Evolutionary conservation across 2,888 invertebrate species (phyloP).

Genomic region (Meiosimyza platycephala): DNA sequence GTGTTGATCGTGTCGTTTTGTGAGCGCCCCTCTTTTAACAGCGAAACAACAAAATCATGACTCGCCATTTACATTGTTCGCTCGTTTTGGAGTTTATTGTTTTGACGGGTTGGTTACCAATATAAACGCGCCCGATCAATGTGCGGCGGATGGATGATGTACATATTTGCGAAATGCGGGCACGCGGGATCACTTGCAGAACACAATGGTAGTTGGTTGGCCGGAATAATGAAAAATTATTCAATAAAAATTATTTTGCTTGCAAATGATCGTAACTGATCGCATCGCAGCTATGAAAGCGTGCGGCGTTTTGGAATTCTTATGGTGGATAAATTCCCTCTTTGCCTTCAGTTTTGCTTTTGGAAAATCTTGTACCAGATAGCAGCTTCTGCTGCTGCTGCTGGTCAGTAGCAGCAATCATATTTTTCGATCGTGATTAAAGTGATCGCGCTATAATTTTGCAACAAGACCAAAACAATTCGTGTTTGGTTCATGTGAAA

Average conservation of each 20-base stretch:
- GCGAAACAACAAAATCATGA: constrained; percentile 65
- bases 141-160: not conserved
- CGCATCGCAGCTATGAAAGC: constrained; percentile 10
- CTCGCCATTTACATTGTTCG: constrained; percentile 66
- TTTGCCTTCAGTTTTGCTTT: not conserved
- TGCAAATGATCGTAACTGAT: constrained; percentile 15
- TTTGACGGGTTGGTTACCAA: constrained; percentile 53
- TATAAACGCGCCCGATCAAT: constrained; percentile 18
- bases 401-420: constrained; percentile 48
- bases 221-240: constrained; percentile 63
- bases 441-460: constrained; percentile 68
- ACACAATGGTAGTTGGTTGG: constrained; percentile 34
- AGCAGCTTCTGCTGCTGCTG: not conserved
- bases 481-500: constrained; percentile 25
- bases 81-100: constrained; percentile 65
- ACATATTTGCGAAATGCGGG: constrained; percentile 15
- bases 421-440: constrained; percentile 65
- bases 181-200: constrained; percentile 42
- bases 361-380: not conserved
- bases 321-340: not conserved
- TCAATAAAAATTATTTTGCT: constrained; percentile 63
- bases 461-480: constrained; percentile 43
- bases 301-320: constrained; percentile 28
- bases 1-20: constrained; percentile 65
- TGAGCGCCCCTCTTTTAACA: constrained; percentile 64